Base-by-base conservation (phyloP, 2,888 invertebrate genomes). In the Parelbella ahira region DNA sequence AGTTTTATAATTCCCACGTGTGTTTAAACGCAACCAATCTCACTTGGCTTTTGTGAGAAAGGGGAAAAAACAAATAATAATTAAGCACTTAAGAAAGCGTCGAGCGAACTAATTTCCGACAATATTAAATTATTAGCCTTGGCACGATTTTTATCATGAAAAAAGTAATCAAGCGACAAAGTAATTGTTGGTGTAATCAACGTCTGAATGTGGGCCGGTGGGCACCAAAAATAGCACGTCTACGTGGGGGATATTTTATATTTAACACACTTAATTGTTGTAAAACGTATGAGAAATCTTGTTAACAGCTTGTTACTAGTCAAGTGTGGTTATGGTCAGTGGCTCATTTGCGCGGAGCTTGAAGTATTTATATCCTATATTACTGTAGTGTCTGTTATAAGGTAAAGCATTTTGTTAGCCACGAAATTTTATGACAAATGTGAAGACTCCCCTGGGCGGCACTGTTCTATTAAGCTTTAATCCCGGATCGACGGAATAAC, bases 91-190 rank as follows among this genome's bases (percentile, higher is more conserved):
- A 28, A 41, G 33, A 34, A 41, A 41, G 21, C 33, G 41, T 10
- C 27, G 21, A 41, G 28, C 20, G 41, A 34, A 41, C 27, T 41
- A 41, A 41, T 41, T 41, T 41, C 41, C 41, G 33, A 41, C 41
- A 10, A 34, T 48, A 53, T 55, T 49, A 41, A 44, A 53, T 39
- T 15, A 41, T n/a, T n/a, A n/a, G 34, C 56, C 58, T 51, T 58
- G 58, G 48, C 56, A 56, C 28, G 30, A 53, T 54, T 61, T 30
- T 54, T 48, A 47, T 46, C 36, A 18, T 34, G 42, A 53, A 51
- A 54, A 46, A 49, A 52, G 48, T 48, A 38, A 50, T 47, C 50
- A 53, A 45, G 30, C 48, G 44, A 38, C 47, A 39, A 48, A 55
- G 49, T 51, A 48, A 52, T 53, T 50, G 39, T 37, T 43, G 19